A percentile compares a stretch with the other conserved stretches of the same genome.
These are phyloP conservation scores for Hippocampus abdominalis DNA, from an alignment of 2,113 vertebrate species.

Conservation along the genomic window DNA sequence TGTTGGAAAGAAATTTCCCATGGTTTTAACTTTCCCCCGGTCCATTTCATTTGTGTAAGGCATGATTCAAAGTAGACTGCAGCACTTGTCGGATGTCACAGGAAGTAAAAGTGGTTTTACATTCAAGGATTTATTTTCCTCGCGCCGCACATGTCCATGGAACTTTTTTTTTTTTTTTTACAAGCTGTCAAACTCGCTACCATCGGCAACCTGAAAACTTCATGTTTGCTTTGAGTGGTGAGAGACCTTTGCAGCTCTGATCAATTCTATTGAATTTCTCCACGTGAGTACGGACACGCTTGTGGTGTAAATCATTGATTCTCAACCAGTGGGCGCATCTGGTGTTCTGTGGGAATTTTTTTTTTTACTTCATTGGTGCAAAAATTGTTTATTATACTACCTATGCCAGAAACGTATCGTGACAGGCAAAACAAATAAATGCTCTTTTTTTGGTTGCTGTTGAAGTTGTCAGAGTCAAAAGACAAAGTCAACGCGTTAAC, in stretches of 20 bases:
- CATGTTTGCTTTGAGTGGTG: slow-evolving; percentile 23
- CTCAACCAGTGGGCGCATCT: neutral
- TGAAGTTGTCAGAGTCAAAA: too few relatives aligned
- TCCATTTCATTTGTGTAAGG: neutral
- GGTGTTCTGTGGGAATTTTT: neutral
- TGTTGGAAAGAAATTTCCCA: slow-evolving; percentile 30
- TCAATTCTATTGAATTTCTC: slow-evolving; percentile 12
- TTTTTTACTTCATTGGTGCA: too few relatives aligned
- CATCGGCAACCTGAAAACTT: slow-evolving; percentile 39
- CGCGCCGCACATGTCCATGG: neutral
- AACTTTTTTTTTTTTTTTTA: slow-evolving; percentile 4
- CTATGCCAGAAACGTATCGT: too few relatives aligned
- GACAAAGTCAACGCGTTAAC: too few relatives aligned
- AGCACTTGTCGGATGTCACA: slow-evolving; percentile 11
- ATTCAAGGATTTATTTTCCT: slow-evolving; percentile 32
- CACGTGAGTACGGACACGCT: neutral
- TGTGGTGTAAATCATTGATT: neutral
- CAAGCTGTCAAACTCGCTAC: slow-evolving; percentile 15
- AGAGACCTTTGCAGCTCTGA: slow-evolving; percentile 13
- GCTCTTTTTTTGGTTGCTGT: too few relatives aligned
- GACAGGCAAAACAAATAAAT: too few relatives aligned
- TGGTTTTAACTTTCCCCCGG: slow-evolving; percentile 18
- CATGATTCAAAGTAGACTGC: neutral
- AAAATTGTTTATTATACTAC: neutral
- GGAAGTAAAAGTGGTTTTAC: slow-evolving; percentile 36